Conservation (phyloP, 1,140 invertebrate genomes). For the Drosophila watanabei region DNA sequence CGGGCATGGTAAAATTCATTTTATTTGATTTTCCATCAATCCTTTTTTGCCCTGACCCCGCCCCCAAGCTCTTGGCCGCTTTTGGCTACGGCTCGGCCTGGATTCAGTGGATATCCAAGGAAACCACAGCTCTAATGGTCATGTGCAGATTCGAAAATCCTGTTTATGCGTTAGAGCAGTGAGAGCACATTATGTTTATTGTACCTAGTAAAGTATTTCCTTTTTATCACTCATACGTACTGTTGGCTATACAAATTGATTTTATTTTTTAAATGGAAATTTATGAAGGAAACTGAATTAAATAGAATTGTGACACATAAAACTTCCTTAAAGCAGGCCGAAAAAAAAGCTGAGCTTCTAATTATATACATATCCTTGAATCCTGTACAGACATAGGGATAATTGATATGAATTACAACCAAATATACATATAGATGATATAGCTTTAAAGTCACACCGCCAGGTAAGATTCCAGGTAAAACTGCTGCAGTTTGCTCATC, state of each 20-base stretch:
- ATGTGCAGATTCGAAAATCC: conserved; percentile 1
- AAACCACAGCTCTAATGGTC: conserved; percentile 15
- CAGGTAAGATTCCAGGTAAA: background rate
- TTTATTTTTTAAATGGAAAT: background rate
- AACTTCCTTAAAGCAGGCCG: too few relatives aligned
- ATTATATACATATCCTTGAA: too few relatives aligned
- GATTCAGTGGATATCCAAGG: background rate
- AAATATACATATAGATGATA: too few relatives aligned
- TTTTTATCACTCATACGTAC: conserved; percentile 3
- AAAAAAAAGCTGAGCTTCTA: too few relatives aligned
- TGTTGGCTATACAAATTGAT: background rate
- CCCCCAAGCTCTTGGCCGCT: background rate
- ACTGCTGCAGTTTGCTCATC: background rate
- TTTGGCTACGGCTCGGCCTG: background rate
- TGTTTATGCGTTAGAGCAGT: background rate
- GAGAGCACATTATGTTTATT: background rate
- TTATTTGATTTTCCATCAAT: conserved; percentile 27
- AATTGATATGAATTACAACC: too few relatives aligned
- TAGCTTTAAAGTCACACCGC: too few relatives aligned
- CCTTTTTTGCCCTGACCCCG: background rate
- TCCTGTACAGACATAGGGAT: too few relatives aligned
- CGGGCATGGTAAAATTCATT: conserved; percentile 10
- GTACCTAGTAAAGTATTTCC: background rate
- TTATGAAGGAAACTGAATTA: too few relatives aligned
- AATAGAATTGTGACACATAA: too few relatives aligned